These are phyloP conservation scores for Artemia franciscana DNA, from an alignment of 1,140 invertebrate species.

Conservation along the genomic window DNA sequence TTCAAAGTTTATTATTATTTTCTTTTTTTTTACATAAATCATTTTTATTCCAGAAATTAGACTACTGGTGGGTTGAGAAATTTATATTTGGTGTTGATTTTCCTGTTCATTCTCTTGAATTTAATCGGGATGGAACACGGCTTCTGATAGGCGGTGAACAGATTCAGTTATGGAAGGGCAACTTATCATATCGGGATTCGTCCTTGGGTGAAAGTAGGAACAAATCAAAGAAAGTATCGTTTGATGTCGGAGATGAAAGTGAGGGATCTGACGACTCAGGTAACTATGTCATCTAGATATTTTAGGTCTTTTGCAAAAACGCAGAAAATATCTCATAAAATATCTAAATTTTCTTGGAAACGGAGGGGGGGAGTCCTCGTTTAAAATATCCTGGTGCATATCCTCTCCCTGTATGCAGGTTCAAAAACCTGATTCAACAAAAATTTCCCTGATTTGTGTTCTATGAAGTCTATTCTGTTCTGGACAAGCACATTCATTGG, in stretches of 20 bases:
- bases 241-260: conserved; percentile 30
- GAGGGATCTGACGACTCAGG: conserved; percentile 4
- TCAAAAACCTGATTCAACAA: no score
- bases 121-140: conserved; percentile 89
- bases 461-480: no score
- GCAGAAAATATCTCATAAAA: no score
- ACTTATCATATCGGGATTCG: conserved; percentile 13
- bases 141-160: conserved; percentile 70
- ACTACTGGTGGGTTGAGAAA: conserved; percentile 93
- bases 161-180: conserved; percentile 77
- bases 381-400: no score
- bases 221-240: conserved; percentile 27
- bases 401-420: no score
- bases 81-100: conserved; percentile 67
- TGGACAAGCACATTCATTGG: no score
- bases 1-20: conserved; percentile 9
- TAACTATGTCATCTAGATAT: no score
- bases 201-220: conserved; percentile 13
- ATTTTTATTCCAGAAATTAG: conserved; percentile 41
- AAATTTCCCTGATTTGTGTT: no score
- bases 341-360: no score
- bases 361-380: no score
- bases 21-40: conserved; percentile 11
- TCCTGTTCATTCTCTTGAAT: conserved; percentile 69
- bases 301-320: conserved; percentile 18